phyloP scores from a whole-genome alignment of 2,888 invertebrate species.

The Archips xylosteana region DNA sequence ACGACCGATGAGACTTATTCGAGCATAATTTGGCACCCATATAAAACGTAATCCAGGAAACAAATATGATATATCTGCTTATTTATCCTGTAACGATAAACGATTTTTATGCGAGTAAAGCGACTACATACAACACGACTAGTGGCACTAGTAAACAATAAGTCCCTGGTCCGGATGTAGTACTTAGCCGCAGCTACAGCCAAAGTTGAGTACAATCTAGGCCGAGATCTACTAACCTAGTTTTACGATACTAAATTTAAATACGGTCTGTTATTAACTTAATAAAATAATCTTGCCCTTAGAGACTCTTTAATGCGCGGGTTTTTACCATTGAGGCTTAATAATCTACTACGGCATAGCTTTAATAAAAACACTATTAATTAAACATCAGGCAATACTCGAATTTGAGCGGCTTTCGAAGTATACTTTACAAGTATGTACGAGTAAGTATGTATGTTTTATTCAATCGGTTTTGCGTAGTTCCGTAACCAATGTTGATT shows the following conservation, averaged over 20 bases:
- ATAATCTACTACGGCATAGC: not conserved
- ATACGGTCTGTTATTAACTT: not conserved
- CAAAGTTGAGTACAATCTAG: not conserved
- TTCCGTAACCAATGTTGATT: not conserved
- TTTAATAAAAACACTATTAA: no score
- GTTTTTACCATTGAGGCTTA: not conserved
- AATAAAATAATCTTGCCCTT: not conserved
- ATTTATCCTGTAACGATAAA: not conserved
- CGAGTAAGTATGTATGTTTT: not conserved
- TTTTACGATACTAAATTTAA: not conserved
- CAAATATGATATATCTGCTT: not conserved
- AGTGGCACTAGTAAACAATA: not conserved
- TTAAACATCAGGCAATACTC: no score
- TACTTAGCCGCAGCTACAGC: not conserved
- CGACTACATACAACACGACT: not conserved
- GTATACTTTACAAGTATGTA: not conserved
- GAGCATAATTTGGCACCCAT: no score
- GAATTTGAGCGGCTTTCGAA: no score
- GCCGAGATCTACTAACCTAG: not conserved
- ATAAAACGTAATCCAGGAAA: no score
- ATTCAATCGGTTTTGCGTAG: not conserved
- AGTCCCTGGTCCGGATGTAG: not conserved
- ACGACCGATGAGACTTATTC: no score
- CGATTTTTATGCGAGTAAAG: not conserved
- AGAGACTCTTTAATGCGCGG: not conserved